Conservation (phyloP, 1,140 invertebrate species). For the Achatina immaculata region DNA sequence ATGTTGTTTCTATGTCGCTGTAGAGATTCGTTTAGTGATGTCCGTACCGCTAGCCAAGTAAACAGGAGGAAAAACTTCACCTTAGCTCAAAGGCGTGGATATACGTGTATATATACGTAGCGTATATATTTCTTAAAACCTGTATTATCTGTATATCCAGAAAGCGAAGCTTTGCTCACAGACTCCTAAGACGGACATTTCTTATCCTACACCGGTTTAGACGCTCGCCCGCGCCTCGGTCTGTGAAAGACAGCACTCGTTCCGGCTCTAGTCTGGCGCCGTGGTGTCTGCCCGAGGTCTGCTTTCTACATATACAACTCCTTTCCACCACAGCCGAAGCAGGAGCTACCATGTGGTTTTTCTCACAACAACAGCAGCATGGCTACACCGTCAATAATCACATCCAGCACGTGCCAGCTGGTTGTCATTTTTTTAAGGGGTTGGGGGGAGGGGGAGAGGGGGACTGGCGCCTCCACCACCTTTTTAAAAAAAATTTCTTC, state of each 20-base stretch:
- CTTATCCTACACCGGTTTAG: background rate
- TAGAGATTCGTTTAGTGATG: background rate
- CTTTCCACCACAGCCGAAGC: background rate
- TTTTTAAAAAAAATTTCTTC: too few species aligned
- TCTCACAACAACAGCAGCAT: background rate
- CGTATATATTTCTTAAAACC: background rate
- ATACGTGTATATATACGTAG: background rate
- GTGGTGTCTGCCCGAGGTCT: constrained; percentile 6
- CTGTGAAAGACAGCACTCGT: background rate
- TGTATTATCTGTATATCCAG: background rate
- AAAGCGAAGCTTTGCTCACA: background rate
- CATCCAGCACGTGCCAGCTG: background rate
- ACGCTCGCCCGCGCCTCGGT: background rate
- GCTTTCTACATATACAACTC: constrained; percentile 13
- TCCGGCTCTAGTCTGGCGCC: constrained; percentile 24
- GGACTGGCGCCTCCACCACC: too few species aligned
- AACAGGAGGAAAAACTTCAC: background rate
- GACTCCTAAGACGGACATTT: background rate
- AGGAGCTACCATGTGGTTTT: background rate
- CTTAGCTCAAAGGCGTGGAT: background rate
- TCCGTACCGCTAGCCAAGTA: background rate
- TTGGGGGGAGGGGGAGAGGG: too few species aligned
- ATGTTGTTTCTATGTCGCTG: background rate
- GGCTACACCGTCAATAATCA: background rate
- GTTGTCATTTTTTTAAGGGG: background rate